Evolutionary conservation across 92 coral and sea anemone genomes (phyloP), one percentile per base, ranked within the genome.

Genomic region (Paragorgia papillata): DNA sequence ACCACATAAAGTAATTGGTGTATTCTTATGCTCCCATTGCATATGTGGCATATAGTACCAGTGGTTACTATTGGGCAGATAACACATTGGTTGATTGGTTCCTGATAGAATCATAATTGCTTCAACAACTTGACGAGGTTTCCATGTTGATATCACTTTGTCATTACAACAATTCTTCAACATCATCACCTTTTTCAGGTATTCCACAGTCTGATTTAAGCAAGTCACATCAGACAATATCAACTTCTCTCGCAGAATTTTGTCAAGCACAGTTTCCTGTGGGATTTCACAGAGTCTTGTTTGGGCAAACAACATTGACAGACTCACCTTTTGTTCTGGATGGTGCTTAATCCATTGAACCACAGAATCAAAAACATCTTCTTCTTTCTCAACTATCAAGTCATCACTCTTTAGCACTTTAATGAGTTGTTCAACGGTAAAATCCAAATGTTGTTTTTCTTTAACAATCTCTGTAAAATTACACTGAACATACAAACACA

Each of bases 1-100:
- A 30, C 54, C 43, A 58, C 78, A 71, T 31, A 71, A 34, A 6
- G 48, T 20, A 9, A 71, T 71, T 18, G 78, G 78, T 15, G 78
- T 71, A 57, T 71, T 71, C 51, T 71, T 71, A 27, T 71, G 78
- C 31, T 71, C 78, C 62, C 78, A 51, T 26, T 71, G 78, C 78
- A 71, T 71, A 9, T 10, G 25, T 4, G 78, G 78, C 78, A 71
- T 71, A 27, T 53, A 48, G 58, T 71, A 71, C 78, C 78, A 71
- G 12, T 1, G 28, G 15, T 71, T 44, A 1, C 22, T 32, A 20
- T 64, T 35, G 19, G 64, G 78, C 12, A 71, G 57, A 26, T 71
- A 71, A 30, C 62, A 71, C 30, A 71, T 18, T 26, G 78, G 78
- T 33, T 71, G 78, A 31, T 71, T 71, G 41, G 48, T 29, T 24